Conservation (phyloP, 2,888 invertebrate species). For the Pinctada fucata region DNA sequence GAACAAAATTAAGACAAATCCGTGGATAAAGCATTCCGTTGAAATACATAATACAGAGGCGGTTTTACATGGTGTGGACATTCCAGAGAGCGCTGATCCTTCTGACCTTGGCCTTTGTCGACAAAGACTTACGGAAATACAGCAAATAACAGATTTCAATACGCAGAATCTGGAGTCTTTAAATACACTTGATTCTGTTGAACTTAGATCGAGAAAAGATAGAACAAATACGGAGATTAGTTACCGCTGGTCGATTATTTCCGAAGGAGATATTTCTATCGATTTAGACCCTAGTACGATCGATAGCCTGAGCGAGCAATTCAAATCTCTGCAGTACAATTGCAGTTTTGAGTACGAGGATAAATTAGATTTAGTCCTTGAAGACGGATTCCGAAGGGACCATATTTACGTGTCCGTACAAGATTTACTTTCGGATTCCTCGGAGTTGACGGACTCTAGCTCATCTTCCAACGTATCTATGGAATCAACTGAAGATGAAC, state of each 20-base stretch:
- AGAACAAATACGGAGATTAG: constrained; percentile 5
- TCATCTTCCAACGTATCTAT: background rate
- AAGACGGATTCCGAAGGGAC: constrained; percentile 46
- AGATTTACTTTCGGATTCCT: constrained; percentile 50
- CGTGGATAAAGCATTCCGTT: constrained; percentile 63
- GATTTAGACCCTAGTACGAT: constrained; percentile 30
- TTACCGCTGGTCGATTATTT: constrained; percentile 42
- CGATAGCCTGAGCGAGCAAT: constrained; percentile 22
- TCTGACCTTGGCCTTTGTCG: background rate
- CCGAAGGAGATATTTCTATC: constrained; percentile 39
- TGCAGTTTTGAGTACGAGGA: constrained; percentile 60
- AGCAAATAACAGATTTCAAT: background rate
- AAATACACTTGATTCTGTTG: background rate
- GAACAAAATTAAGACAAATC: constrained; percentile 69
- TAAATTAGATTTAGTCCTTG: constrained; percentile 55
- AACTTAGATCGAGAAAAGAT: background rate
- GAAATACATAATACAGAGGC: background rate
- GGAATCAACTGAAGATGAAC: background rate
- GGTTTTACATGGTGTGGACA: background rate
- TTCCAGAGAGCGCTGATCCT: background rate
- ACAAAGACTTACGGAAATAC: background rate
- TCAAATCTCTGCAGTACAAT: constrained; percentile 20
- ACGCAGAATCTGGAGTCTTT: background rate
- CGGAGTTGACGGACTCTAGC: background rate
- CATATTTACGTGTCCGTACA: constrained; percentile 52